These are phyloP conservation scores for Nixonia krombeini DNA, from an alignment of 1,140 invertebrate genomes.

Conservation along the genomic window DNA sequence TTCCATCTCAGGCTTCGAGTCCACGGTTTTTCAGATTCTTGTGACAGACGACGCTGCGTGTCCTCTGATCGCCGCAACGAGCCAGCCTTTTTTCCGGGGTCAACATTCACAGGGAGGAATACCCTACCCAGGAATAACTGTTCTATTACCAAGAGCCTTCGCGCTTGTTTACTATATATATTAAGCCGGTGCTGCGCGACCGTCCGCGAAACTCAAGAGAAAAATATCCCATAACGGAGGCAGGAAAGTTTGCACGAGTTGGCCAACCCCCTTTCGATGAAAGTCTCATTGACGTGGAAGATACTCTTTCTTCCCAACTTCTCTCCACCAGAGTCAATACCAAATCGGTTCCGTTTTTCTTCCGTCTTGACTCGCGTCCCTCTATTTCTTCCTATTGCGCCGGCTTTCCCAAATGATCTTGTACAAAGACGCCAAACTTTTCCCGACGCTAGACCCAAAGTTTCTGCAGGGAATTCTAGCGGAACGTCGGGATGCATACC, in stretches of 20 bases:
- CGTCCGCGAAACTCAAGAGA: neutral
- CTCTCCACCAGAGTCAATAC: neutral
- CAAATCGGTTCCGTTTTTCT: conserved; percentile 5
- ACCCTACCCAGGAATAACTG: too few relatives aligned
- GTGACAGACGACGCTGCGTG: too few relatives aligned
- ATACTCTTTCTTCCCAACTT: neutral
- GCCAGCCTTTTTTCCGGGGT: too few relatives aligned
- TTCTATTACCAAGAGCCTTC: too few relatives aligned
- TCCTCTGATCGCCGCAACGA: too few relatives aligned
- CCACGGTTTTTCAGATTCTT: too few relatives aligned
- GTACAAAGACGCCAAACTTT: conserved; percentile 20
- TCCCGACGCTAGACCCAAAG: conserved; percentile 22
- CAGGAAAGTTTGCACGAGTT: conserved; percentile 11
- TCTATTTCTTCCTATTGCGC: neutral
- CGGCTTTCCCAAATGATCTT: conserved; percentile 10
- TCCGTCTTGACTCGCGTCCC: neutral
- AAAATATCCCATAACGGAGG: conserved; percentile 6
- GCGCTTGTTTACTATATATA: too few relatives aligned
- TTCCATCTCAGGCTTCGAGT: too few relatives aligned
- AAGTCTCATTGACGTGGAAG: conserved; percentile 1
- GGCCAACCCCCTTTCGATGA: neutral
- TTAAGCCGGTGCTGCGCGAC: neutral
- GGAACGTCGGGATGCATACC: conserved; percentile 8
- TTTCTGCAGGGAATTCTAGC: conserved; percentile 18
- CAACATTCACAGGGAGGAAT: neutral